Evolutionary conservation across 2,888 invertebrate genomes (phyloP), one percentile per base, ranked within the genome.

Genomic region (Entomobrya proxima): DNA sequence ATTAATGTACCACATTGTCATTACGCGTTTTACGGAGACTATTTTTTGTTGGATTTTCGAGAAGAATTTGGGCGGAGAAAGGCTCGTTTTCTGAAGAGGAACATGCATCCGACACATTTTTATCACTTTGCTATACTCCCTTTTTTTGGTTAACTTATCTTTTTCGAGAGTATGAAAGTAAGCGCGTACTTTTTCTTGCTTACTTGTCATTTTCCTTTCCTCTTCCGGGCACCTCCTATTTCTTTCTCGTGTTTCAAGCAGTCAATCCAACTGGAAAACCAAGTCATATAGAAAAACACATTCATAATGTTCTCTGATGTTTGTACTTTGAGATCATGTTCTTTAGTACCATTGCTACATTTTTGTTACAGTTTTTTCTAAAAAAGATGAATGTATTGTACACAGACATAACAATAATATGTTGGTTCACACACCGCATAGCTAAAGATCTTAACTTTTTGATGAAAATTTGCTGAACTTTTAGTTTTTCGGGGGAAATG

Each of bases 391-490:
- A 27, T 58, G 58, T 58, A 13, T 30, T 58, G 27, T 52, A 3
- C n/a, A n/a, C 2, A 30, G 58, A 7, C 15, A 58, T 30, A 58
- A 58, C 30, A 58, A 58, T 30, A 58, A 58, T 58, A 58, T 27
- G 13, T 40, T 11, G 40, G 6, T 40, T 58, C 37, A 37, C 64
- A n/a, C n/a, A n/a, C n/a, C n/a, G 21, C 64, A 37, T 37, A 37
- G 18, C 4, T n/a, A 9, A 40, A 40, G 18, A 37, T 32, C 64
- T 64, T n/a, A 64, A 64, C 37, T 64, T 32, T n/a, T 64, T 64
- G 64, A 30, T 61, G 64, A 24, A 37, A 64, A 64, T 64, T 64
- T n/a, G 64, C 64, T 64, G 64, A 64, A 64, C 35, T 64, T 64
- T 64, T 37, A 64, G 32, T 61, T 37, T 64, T 64, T 18, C 18